Conservation (phyloP, 1,140 invertebrate genomes). For the Eciton burchellii region DNA sequence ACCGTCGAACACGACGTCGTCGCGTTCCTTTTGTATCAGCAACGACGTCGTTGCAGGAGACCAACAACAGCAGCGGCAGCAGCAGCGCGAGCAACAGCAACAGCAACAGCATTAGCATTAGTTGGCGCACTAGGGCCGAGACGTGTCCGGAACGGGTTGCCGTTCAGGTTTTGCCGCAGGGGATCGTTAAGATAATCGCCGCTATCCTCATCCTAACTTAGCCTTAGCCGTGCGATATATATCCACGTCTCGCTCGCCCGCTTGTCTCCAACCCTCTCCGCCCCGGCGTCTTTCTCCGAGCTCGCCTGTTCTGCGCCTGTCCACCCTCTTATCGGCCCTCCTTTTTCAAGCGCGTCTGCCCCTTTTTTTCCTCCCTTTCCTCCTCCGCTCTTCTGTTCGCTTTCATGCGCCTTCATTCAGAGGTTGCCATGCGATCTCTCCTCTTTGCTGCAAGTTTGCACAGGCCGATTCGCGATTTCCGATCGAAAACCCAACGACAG, state of each 20-base stretch:
- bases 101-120: conserved; percentile 65
- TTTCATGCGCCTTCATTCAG: conserved; percentile 34
- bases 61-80: conserved; percentile 50
- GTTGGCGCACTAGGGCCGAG: conserved; percentile 33
- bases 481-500: background rate
- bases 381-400: conserved; percentile 17
- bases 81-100: too few relatives aligned
- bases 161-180: conserved; percentile 84
- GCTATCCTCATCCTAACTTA: conserved; percentile 85
- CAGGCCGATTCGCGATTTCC: conserved; percentile 9
- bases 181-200: conserved; percentile 85
- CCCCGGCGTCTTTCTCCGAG: conserved; percentile 26
- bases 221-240: conserved; percentile 75
- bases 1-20: background rate
- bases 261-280: conserved; percentile 14
- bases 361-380: conserved; percentile 9
- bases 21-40: conserved; percentile 59
- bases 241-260: conserved; percentile 45
- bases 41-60: conserved; percentile 53
- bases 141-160: conserved; percentile 79
- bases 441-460: background rate
- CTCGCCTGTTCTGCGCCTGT: conserved; percentile 19
- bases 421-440: conserved; percentile 16
- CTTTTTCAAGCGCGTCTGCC: background rate
- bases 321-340: conserved; percentile 38